These are phyloP conservation scores for Pseudolaguvia tuberculata DNA, from an alignment of 2,113 vertebrate species.

Conservation along the genomic window DNA sequence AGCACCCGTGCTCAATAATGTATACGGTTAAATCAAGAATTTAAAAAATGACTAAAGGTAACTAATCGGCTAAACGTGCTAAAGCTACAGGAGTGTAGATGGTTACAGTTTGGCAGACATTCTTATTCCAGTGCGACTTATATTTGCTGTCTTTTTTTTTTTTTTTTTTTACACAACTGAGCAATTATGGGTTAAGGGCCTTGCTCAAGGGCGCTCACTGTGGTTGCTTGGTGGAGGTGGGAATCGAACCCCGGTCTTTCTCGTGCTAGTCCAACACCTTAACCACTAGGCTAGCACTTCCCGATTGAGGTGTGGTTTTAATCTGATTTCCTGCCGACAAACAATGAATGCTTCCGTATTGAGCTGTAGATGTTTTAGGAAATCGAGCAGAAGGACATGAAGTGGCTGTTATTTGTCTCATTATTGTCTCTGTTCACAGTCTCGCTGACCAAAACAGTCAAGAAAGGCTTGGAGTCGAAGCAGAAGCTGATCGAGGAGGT, in stretches of 20 bases:
- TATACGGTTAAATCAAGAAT: neutral
- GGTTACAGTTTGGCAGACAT: too few relatives aligned
- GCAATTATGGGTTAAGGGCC: too few relatives aligned
- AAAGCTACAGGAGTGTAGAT: too few relatives aligned
- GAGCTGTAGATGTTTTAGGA: neutral
- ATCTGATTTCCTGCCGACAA: too few relatives aligned
- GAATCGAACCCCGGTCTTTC: too few relatives aligned
- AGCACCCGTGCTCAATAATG: neutral
- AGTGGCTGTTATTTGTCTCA: neutral
- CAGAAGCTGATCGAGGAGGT: conserved; percentile 89
- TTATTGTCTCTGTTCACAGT: conserved; percentile 61
- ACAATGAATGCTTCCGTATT: neutral
- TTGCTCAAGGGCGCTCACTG: too few relatives aligned
- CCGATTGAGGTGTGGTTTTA: neutral
- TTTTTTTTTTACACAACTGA: too few relatives aligned
- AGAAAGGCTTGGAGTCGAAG: conserved; percentile 83
- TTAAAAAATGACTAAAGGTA: neutral
- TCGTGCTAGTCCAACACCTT: too few relatives aligned
- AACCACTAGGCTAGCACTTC: too few relatives aligned
- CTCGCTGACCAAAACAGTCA: conserved; percentile 84
- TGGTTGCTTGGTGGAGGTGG: too few relatives aligned
- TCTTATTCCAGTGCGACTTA: too few relatives aligned
- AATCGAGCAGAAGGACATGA: neutral
- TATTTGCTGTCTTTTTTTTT: too few relatives aligned
- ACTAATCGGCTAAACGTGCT: neutral